phyloP scores from a whole-genome alignment of 2,113 vertebrate species.

The Panthera tigris region DNA sequence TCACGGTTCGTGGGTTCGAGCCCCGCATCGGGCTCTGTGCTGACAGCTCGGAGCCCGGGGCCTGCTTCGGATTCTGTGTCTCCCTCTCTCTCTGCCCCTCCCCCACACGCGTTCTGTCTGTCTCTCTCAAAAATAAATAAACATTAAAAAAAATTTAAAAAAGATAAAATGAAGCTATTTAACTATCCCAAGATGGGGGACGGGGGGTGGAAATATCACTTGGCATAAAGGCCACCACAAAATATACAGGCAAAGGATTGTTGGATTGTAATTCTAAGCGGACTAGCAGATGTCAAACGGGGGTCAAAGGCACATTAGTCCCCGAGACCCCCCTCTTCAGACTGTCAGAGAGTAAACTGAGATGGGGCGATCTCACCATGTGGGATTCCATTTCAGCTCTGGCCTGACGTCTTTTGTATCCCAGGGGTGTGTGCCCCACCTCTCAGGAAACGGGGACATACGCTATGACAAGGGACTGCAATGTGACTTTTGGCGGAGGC shows the following conservation, averaged over 20 bases:
- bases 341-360: neutral
- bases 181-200: neutral
- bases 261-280: neutral
- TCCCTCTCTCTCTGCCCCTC: neutral
- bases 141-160: neutral
- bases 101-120: neutral
- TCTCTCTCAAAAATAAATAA: neutral
- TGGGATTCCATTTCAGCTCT: neutral
- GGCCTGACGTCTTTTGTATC: neutral
- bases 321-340: too few species aligned
- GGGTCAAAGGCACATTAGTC: accelerated
- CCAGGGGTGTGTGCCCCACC: neutral
- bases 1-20: too few species aligned
- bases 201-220: neutral
- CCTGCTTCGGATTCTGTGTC: neutral
- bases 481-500: neutral
- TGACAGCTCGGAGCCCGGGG: too few species aligned
- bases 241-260: accelerated
- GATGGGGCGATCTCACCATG: accelerated
- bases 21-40: neutral
- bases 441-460: neutral
- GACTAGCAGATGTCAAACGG: neutral
- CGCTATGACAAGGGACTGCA: neutral
- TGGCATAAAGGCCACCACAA: neutral
- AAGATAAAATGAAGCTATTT: neutral